Evolutionary conservation across 2,797 vertebrate species (phyloP).

Genomic region (Gymnodraco acuticeps): DNA sequence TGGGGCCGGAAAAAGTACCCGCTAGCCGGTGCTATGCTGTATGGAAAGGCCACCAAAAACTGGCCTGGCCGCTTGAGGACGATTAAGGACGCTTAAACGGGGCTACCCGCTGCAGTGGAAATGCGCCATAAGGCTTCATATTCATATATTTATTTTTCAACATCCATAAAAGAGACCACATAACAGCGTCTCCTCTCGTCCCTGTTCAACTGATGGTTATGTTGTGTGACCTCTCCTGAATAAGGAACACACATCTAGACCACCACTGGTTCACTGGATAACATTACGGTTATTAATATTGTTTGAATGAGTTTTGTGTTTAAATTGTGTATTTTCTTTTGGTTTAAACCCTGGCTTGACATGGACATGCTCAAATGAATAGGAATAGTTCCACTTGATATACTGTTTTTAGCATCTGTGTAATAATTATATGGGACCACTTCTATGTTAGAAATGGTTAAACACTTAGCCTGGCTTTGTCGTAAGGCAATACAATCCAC

Average conservation of each 20-base stretch:
- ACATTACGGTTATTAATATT: background rate
- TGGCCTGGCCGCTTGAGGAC: too few relatives aligned
- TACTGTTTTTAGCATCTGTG: background rate
- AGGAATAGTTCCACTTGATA: background rate
- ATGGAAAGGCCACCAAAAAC: too few relatives aligned
- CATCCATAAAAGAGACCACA: slow-evolving; percentile 61
- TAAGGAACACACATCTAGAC: slow-evolving; percentile 31
- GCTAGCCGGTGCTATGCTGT: too few relatives aligned
- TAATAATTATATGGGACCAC: background rate
- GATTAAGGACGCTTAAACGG: too few relatives aligned
- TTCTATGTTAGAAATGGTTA: background rate
- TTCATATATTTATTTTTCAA: slow-evolving; percentile 72
- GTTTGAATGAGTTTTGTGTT: background rate
- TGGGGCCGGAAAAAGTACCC: too few relatives aligned
- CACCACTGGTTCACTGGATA: slow-evolving; percentile 24
- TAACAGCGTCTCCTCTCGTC: slow-evolving; percentile 54
- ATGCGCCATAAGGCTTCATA: slow-evolving; percentile 40
- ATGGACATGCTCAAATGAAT: background rate
- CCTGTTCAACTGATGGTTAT: slow-evolving; percentile 58
- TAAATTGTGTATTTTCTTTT: slow-evolving; percentile 2
- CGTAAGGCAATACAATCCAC: slow-evolving; percentile 2
- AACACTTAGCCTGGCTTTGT: background rate
- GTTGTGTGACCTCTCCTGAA: slow-evolving; percentile 60
- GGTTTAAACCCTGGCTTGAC: background rate
- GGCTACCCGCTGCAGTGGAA: too few relatives aligned